These are phyloP conservation scores for Simalia tracyae DNA, from an alignment of 2,797 vertebrate species.

Conservation along the genomic window DNA sequence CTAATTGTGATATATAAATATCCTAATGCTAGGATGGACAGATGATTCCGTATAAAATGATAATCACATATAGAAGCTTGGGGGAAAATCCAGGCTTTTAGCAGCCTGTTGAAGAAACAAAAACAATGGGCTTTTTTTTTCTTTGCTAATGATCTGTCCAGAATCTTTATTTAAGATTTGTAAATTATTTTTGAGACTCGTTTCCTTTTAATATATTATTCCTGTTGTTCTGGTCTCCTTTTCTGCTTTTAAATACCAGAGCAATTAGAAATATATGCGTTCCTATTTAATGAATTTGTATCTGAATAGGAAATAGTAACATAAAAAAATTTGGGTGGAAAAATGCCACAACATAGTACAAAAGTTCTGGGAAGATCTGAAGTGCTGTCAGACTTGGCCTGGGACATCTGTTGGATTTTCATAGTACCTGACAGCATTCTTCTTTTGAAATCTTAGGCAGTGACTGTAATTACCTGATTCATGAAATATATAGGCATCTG, in stretches of 20 bases:
- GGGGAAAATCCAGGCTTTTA: neutral
- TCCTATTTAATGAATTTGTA: constrained; percentile 4
- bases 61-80: neutral
- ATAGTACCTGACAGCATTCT: constrained; percentile 45
- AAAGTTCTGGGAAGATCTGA: constrained; percentile 47
- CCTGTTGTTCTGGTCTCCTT: neutral
- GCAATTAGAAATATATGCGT: neutral
- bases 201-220: constrained; percentile 32
- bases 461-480: constrained; percentile 62
- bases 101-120: too few relatives aligned
- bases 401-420: constrained; percentile 60
- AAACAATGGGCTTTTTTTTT: neutral
- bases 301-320: constrained; percentile 12
- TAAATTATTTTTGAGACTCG: constrained; percentile 15
- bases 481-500: constrained; percentile 69
- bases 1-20: neutral
- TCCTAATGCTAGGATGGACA: neutral
- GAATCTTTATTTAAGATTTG: constrained; percentile 41
- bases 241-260: constrained; percentile 12
- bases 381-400: constrained; percentile 60
- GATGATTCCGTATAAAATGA: neutral
- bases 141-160: neutral
- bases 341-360: constrained; percentile 35
- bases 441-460: constrained; percentile 19
- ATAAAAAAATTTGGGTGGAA: constrained; percentile 29